A percentile compares a stretch with the other conserved stretches of the same genome.
Conservation (phyloP, 1,140 invertebrate species). For the Steinernema khuongi region DNA sequence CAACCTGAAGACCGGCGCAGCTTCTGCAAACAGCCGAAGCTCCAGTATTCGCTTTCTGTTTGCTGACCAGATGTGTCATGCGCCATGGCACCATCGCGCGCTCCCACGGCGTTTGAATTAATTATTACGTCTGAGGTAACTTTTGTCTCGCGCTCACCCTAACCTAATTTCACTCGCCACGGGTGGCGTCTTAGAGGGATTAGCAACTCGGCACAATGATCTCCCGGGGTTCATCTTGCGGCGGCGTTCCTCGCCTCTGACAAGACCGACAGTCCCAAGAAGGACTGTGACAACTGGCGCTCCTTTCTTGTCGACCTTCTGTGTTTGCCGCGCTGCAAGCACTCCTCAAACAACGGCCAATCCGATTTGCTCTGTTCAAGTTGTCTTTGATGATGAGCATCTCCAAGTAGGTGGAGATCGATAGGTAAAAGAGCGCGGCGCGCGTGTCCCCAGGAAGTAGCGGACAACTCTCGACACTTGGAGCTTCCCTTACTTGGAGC, state of each 20-base stretch:
- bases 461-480: too few species aligned
- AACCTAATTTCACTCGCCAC: neutral
- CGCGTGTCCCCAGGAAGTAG: too few species aligned
- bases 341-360: neutral
- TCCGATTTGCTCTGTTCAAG: neutral
- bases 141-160: neutral
- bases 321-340: neutral
- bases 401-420: neutral
- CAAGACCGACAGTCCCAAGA: too few species aligned
- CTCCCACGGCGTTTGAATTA: neutral
- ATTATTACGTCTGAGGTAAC: neutral
- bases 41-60: neutral
- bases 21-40: neutral
- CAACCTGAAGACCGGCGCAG: neutral
- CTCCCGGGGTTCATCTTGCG: too few species aligned
- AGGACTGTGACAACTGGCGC: neutral
- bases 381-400: slow-evolving; percentile 7
- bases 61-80: neutral
- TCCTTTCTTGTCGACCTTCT: neutral
- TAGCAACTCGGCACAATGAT: neutral
- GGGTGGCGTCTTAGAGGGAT: neutral
- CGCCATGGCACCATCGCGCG: too few species aligned
- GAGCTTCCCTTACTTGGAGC: neutral
- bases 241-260: too few species aligned
- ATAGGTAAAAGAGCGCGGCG: neutral